Base-by-base conservation (phyloP, 2,113 vertebrate species). In the Halichoeres trimaculatus region DNA sequence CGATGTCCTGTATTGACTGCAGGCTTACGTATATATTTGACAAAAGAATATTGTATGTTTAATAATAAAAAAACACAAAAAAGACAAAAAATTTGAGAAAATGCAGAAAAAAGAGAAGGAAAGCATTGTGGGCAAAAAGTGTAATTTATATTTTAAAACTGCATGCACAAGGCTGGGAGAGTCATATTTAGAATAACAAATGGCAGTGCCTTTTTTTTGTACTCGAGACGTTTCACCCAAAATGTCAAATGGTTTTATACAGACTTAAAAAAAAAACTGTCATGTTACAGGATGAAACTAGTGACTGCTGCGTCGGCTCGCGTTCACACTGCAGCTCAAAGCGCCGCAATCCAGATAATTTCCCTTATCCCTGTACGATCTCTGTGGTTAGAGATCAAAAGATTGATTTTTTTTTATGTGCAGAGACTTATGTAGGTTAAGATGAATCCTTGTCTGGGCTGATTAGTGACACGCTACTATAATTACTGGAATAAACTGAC, bases 161-260 rank as follows among this genome's bases (percentile, higher is more conserved):
- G 96, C 95, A 94, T 93, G 95, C 92, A 85, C 78, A 88, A 95
- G 93, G 94, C 95, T 96, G 94, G 91, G 93, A 95, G 81, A 91
- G 94, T 96, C 91, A 20, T 94, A 94, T 94, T 92, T 91, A 96
- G 93, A 96, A 95, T 94, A 96, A 96, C 92, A 90, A 94, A 95
- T 91, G 95, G 96, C 96, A 97, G 96, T 98, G 97, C 97, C 97
- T 99, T 94, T 93, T n/a, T 72, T 95, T 95, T 95, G 89, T 96
- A 95, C 90, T 90, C 91, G 11, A 92, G 90, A 93, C 91, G 93
- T 88, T 92, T 91, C 90, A 85, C 89, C 87, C 79, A 89, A 72
- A 19, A 35, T 36, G 34, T 56, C 80, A 94, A 94, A 89, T 93
- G 90, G 91, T 94, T 96, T 93, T 93, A 88, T 95, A 92, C 91